A percentile compares a stretch with the other conserved stretches of the same genome.
Evolutionary conservation across 2,888 invertebrate species (phyloP).

Genomic region (Notodonta dromedarius): DNA sequence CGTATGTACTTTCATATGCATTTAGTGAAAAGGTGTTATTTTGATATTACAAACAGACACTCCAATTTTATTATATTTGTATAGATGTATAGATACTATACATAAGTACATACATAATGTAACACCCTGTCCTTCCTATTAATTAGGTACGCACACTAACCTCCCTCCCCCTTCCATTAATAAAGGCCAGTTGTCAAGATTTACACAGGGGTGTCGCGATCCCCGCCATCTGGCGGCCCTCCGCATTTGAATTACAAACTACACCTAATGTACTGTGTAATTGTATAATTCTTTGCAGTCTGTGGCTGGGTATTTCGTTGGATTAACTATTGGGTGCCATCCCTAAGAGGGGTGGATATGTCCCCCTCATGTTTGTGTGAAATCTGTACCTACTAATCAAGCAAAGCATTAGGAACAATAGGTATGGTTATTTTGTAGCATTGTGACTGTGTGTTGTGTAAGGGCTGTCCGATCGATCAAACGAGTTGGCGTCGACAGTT

Average conservation of each 20-base stretch:
- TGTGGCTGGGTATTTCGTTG: conserved; percentile 18
- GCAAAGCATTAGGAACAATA: not conserved
- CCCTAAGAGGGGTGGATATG: not conserved
- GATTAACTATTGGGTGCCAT: conserved; percentile 23
- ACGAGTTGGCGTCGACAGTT: too few relatives aligned
- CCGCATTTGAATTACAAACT: conserved; percentile 49
- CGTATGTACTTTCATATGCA: too few relatives aligned
- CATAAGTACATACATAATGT: not conserved
- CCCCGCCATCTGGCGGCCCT: conserved; percentile 47
- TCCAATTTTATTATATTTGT: too few relatives aligned
- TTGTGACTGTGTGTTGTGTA: not conserved
- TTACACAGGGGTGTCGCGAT: conserved; percentile 21
- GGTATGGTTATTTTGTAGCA: not conserved
- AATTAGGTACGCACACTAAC: conserved; percentile 1
- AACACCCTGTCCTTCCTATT: not conserved
- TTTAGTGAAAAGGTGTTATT: too few relatives aligned
- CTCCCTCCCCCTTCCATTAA: conserved; percentile 30
- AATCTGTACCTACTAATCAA: conserved; percentile 4
- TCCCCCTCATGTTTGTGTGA: not conserved
- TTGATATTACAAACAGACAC: too few relatives aligned
- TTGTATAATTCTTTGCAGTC: conserved; percentile 41
- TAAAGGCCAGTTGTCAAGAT: conserved; percentile 29
- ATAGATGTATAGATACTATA: too few relatives aligned
- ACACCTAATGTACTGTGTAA: conserved; percentile 49
- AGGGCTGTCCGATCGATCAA: too few relatives aligned